Conservation (phyloP, 2,113 vertebrate species). For the Rhinoderma darwinii region DNA sequence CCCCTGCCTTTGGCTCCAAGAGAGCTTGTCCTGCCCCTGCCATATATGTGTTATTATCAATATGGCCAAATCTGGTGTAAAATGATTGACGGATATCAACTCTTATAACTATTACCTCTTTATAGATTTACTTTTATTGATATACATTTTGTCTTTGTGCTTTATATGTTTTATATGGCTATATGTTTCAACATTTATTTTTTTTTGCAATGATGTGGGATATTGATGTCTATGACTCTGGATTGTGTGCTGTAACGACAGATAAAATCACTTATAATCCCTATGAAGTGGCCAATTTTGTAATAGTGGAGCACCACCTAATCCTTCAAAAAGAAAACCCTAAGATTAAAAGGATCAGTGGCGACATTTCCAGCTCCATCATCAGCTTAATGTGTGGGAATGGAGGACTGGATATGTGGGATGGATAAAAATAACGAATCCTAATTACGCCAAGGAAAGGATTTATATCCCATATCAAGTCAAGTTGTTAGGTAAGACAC, state of each 20-base stretch:
- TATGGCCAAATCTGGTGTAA: neutral
- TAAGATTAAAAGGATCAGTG: slow-evolving; percentile 52
- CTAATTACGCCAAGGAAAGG: neutral
- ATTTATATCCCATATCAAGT: neutral
- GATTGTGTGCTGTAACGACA: slow-evolving; percentile 30
- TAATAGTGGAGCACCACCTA: slow-evolving; percentile 43
- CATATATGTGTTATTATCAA: neutral
- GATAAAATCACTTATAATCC: slow-evolving; percentile 54
- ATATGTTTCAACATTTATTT: neutral
- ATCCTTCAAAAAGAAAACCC: slow-evolving; percentile 47
- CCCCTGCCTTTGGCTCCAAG: neutral
- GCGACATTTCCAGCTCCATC: slow-evolving; percentile 31
- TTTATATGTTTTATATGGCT: neutral
- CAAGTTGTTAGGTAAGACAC: neutral
- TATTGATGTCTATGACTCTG: slow-evolving; percentile 6
- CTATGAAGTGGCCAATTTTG: slow-evolving; percentile 53
- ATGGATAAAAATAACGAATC: slow-evolving; percentile 28
- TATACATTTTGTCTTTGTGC: neutral
- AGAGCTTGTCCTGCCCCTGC: neutral
- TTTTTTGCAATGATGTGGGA: neutral
- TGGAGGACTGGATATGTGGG: slow-evolving; percentile 28
- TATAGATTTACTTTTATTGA: neutral
- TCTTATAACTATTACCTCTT: neutral
- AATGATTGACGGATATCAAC: neutral
- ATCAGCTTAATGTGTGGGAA: slow-evolving; percentile 40